phyloP scores from a whole-genome alignment of 2,113 vertebrate genomes.

The Epinephelus cyanopodus region DNA sequence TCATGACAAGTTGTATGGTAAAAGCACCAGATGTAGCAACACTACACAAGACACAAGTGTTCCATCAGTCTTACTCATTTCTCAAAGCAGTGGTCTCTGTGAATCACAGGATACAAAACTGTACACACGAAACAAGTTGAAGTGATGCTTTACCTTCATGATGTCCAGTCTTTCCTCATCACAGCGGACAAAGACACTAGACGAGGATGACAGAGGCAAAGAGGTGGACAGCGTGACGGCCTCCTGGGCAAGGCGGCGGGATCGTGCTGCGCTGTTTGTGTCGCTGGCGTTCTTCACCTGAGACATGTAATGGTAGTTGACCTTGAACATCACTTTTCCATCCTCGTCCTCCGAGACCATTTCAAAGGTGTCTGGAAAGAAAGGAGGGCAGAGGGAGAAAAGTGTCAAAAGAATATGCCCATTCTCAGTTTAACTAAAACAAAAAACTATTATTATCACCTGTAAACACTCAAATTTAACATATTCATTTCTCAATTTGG shows the following conservation, averaged over 20 bases:
- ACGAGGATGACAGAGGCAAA: conserved; percentile 95
- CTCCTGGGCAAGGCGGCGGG: conserved; percentile 96
- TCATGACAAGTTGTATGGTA: conserved; percentile 11
- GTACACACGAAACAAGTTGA: neutral
- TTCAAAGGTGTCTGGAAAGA: conserved; percentile 93
- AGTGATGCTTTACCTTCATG: conserved; percentile 91
- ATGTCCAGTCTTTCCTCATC: conserved; percentile 98
- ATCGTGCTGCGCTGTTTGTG: conserved; percentile 95
- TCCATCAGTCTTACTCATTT: neutral
- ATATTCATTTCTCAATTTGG: neutral
- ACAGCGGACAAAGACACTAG: conserved; percentile 97
- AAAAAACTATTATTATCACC: neutral
- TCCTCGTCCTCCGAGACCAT: conserved; percentile 99
- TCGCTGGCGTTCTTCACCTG: conserved; percentile 99
- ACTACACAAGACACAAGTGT: conserved; percentile 8
- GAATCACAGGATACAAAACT: neutral
- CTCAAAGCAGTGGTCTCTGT: neutral
- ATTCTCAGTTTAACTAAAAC: neutral
- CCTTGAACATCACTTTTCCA: conserved; percentile 97
- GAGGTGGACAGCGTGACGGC: conserved; percentile 98
- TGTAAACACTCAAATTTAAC: neutral
- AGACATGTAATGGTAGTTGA: conserved; percentile 99
- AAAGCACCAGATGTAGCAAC: conserved; percentile 1
- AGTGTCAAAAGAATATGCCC: neutral
- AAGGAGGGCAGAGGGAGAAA: neutral